Conservation (phyloP, 2,113 vertebrate genomes). For the Oreochromis niloticus region DNA sequence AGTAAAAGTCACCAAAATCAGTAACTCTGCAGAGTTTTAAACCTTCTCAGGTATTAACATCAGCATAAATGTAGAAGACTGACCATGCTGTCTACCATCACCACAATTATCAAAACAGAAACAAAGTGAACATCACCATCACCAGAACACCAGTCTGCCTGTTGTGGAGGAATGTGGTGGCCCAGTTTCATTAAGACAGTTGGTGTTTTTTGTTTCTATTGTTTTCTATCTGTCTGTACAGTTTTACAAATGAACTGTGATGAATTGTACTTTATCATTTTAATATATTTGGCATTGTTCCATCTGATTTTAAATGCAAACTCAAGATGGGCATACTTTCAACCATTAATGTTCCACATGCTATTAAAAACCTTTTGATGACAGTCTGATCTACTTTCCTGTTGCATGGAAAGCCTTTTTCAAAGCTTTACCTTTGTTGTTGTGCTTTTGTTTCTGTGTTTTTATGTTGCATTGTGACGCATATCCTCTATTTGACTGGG, state of each 20-base stretch:
- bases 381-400: not conserved
- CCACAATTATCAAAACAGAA: not conserved
- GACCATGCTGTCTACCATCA: not conserved
- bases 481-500: constrained; percentile 23
- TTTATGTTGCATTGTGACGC: constrained; percentile 35
- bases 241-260: not conserved
- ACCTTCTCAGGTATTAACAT: accelerated
- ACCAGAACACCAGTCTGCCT: not conserved
- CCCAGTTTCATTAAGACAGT: not conserved
- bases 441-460: constrained; percentile 15
- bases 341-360: not conserved
- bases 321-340: not conserved
- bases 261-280: not conserved
- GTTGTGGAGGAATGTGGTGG: not conserved
- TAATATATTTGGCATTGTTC: not conserved
- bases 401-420: not conserved
- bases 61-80: not conserved
- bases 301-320: accelerated
- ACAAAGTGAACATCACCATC: not conserved
- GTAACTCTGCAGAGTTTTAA: not conserved
- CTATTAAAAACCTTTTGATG: not conserved
- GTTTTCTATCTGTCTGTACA: not conserved
- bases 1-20: accelerated
- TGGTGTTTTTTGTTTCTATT: not conserved
- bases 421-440: constrained; percentile 29